Percentiles rank a stretch among this genome's conserved stretches.
Evolutionary conservation across 2,797 vertebrate species (phyloP).

Genomic region (Xenopus petersii): DNA sequence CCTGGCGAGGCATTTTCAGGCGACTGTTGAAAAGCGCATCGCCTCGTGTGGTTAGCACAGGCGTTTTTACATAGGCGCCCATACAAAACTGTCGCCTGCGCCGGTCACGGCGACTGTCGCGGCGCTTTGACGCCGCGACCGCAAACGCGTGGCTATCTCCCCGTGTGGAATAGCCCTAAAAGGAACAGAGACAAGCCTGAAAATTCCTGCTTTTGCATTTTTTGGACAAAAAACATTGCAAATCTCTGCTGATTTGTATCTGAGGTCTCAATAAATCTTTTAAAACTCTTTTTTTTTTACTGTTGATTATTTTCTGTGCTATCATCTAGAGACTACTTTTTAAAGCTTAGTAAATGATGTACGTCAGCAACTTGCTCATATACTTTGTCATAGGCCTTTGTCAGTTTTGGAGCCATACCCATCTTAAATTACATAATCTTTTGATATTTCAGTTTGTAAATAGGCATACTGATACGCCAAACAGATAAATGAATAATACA

Average conservation of each 20-base stretch:
- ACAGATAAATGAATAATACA: slow-evolving; percentile 37
- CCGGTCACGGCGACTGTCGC: too few species aligned
- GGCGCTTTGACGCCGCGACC: too few species aligned
- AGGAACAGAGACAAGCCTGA: too few species aligned
- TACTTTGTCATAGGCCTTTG: slow-evolving; percentile 27
- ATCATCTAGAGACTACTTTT: slow-evolving; percentile 31
- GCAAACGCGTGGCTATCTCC: too few species aligned
- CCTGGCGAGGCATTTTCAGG: too few species aligned
- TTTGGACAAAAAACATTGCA: slow-evolving; percentile 11
- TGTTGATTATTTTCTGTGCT: slow-evolving; percentile 28
- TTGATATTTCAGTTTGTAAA: slow-evolving; percentile 40
- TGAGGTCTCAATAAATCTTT: slow-evolving; percentile 24
- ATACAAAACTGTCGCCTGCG: too few species aligned
- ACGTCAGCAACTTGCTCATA: slow-evolving; percentile 32
- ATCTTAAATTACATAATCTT: slow-evolving; percentile 40
- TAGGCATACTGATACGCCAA: slow-evolving; percentile 32
- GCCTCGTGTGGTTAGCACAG: too few species aligned
- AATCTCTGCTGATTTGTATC: slow-evolving; percentile 10
- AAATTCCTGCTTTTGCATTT: too few species aligned
- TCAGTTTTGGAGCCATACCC: slow-evolving; percentile 23
- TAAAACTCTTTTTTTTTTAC: slow-evolving; percentile 13
- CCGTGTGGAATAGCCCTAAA: too few species aligned
- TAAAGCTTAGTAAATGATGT: slow-evolving; percentile 32
- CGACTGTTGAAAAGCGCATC: too few species aligned
- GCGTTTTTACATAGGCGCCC: too few species aligned